phyloP scores from a whole-genome alignment of 2,888 invertebrate genomes.

The Coecobrya sp. region DNA sequence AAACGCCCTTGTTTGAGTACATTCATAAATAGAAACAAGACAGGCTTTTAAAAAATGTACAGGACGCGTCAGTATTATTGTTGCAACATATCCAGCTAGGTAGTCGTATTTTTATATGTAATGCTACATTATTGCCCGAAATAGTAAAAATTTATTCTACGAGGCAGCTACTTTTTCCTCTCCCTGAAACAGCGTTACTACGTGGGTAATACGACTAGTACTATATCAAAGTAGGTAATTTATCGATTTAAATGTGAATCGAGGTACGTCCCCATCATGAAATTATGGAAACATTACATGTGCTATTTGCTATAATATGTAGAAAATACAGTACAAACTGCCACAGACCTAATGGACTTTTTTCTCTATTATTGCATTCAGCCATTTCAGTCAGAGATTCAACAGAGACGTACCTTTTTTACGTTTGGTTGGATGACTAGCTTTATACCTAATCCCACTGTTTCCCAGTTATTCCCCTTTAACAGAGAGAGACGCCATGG shows the following conservation, averaged over 20 bases:
- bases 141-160: conserved; percentile 15
- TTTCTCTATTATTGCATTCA: conserved; percentile 11
- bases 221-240: conserved; percentile 74
- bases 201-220: neutral
- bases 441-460: conserved; percentile 47
- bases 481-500: conserved; percentile 9
- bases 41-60: conserved; percentile 19
- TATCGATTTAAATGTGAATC: conserved; percentile 77
- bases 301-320: conserved; percentile 29
- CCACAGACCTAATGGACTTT: conserved; percentile 48
- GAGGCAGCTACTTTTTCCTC: neutral
- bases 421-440: conserved; percentile 41
- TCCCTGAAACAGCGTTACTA: conserved; percentile 19
- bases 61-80: neutral
- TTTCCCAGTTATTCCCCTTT: conserved; percentile 18
- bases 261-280: conserved; percentile 68
- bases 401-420: conserved; percentile 61
- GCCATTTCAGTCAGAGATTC: conserved; percentile 49
- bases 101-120: conserved; percentile 1
- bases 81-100: conserved; percentile 9
- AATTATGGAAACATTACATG: conserved; percentile 75
- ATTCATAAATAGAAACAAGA: conserved; percentile 39
- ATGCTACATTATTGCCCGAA: conserved; percentile 25
- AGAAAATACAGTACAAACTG: conserved; percentile 2
- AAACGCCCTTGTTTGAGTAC: conserved; percentile 33